Evolutionary conservation across 2,797 vertebrate genomes (phyloP).

Genomic region (Danio albolineatus): DNA sequence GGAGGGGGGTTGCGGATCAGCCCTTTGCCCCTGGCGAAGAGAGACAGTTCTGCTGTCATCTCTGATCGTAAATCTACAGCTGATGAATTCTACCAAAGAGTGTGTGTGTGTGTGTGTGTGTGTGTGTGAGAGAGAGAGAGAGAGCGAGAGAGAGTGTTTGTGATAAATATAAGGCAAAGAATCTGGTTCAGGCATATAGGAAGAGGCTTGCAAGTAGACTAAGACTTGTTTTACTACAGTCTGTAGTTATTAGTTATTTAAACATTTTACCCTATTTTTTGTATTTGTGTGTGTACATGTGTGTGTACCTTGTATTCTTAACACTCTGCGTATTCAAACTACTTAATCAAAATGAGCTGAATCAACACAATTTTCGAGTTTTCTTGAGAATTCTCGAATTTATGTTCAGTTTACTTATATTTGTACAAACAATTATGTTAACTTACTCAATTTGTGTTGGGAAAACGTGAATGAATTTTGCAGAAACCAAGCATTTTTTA

Average conservation of each 20-base stretch:
- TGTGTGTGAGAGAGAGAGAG: constrained; percentile 56
- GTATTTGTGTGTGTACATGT: too few species aligned
- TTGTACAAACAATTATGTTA: too few species aligned
- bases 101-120: constrained; percentile 25
- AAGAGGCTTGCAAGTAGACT: constrained; percentile 12
- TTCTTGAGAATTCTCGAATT: too few species aligned
- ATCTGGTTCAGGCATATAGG: background rate
- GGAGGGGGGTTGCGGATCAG: constrained; percentile 60
- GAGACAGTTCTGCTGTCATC: constrained; percentile 70
- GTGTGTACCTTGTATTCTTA: too few species aligned
- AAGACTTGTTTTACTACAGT: constrained; percentile 14
- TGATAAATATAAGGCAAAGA: constrained; percentile 49
- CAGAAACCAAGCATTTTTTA: too few species aligned
- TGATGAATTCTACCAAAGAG: constrained; percentile 63
- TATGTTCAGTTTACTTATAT: too few species aligned
- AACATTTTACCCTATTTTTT: background rate
- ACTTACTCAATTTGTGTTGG: too few species aligned
- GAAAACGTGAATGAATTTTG: too few species aligned
- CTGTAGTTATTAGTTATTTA: background rate
- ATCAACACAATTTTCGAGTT: too few species aligned
- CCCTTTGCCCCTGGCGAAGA: constrained; percentile 62
- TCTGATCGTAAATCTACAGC: constrained; percentile 75
- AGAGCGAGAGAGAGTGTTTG: constrained; percentile 4
- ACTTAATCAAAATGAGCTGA: too few species aligned
- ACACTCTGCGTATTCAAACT: too few species aligned